Evolutionary conservation across 2,888 invertebrate species (phyloP).

Genomic region (Ischnura elegans): DNA sequence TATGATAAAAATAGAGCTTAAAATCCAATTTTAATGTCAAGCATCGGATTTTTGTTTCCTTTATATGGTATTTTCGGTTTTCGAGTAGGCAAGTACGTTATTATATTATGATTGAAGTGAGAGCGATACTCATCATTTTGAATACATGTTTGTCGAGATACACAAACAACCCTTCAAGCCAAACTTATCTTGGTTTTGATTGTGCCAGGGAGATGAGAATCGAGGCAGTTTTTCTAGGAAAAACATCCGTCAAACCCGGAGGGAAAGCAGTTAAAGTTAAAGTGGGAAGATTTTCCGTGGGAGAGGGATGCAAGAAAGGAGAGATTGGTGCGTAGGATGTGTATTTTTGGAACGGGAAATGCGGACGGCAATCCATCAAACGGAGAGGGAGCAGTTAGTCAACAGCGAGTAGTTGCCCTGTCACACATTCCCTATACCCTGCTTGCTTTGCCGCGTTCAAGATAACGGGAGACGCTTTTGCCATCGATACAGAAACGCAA

Average conservation of each 20-base stretch:
- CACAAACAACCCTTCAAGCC: not conserved
- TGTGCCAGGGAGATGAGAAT: not conserved
- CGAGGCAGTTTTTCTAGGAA: not conserved
- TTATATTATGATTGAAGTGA: not conserved
- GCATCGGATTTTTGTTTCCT: too few species aligned
- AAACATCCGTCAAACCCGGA: too few species aligned
- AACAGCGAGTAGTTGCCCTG: slow-evolving; percentile 1
- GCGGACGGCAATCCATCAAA: not conserved
- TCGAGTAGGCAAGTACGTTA: too few species aligned
- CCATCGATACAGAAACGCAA: not conserved
- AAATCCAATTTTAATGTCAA: too few species aligned
- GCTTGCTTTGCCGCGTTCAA: not conserved
- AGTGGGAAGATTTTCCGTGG: too few species aligned
- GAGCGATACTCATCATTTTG: not conserved
- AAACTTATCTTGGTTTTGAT: not conserved
- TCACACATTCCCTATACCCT: not conserved
- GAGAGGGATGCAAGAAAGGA: not conserved
- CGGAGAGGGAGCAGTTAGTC: not conserved
- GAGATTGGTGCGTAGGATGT: not conserved
- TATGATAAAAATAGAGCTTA: too few species aligned
- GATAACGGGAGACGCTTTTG: not conserved
- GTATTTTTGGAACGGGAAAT: not conserved
- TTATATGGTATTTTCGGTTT: too few species aligned
- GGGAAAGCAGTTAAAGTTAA: too few species aligned
- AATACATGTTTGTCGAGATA: not conserved